Evolutionary conservation across 1,140 invertebrate species (phyloP), one percentile per base, ranked within the genome.

Genomic region (Zaprionus davidi): DNA sequence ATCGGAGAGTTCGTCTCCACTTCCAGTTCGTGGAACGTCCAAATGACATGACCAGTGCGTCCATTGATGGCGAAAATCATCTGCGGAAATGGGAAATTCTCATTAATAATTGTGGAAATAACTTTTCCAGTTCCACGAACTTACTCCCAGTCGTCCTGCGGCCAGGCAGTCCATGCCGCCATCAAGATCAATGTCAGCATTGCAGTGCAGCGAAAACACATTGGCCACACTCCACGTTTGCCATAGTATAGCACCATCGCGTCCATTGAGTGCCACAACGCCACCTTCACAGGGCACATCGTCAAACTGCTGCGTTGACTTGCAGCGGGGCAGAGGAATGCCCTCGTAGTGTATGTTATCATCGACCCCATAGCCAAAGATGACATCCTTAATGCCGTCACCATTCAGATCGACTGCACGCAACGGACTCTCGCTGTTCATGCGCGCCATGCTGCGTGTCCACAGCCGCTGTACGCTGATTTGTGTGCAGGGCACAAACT

Each of bases 341-440:
- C 91, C 86, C 62, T 92, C 92, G 20, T 90, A 91, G 53, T 90
- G 92, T 38, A 92, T 92, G 49, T 88, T 92, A 38, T 92, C 92
- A 59, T 92, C 92, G 93, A 97, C 97, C 53, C 95, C 96, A 92
- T 96, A 98, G 74, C 97, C 96, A 55, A 97, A 93, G 59, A 98
- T 94, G 41, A 97, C 94, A 93, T 98, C 97, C 36, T 95, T 93
- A 22, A 96, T 83, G 31, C 94, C 95, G 93, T 98, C 97, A 9
- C 93, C 86, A 93, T 97, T 96, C 0, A 97, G 94, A 93, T 98
- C 96, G 26, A 95, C 93, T 55, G 95, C 93, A 75, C 96, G 93
- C 49, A 98, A 93, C 1, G 96, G 95, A 38, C 96, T 95, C 93
- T 97, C 97, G 9, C 96, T 96, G 36, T 95, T 95, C 13, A 97